Percentiles rank a stretch among this genome's conserved stretches.
Evolutionary conservation across 2,113 vertebrate species (phyloP).

Genomic region (Oncorhynchus mykiss): DNA sequence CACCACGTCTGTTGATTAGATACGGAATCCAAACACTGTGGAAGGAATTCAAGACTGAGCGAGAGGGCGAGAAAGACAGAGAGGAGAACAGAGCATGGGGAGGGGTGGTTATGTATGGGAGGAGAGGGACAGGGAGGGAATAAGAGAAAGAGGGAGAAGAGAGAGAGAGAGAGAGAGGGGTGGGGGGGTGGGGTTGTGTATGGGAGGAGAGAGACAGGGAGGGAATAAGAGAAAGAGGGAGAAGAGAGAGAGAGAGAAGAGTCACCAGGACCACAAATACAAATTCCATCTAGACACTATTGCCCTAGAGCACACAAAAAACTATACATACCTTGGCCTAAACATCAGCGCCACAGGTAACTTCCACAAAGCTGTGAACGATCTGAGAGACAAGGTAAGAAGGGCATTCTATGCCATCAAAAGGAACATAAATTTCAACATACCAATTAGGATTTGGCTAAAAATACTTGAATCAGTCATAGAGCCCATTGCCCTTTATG

Average conservation of each 20-base stretch:
- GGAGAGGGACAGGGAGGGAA: background rate
- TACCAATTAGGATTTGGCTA: too few relatives aligned
- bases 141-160: background rate
- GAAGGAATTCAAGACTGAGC: constrained; percentile 45
- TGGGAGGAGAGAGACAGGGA: background rate
- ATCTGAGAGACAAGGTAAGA: too few relatives aligned
- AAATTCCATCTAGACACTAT: too few relatives aligned
- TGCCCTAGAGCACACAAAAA: too few relatives aligned
- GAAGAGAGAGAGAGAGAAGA: background rate
- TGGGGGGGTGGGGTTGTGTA: background rate
- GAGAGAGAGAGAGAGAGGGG: constrained; percentile 37
- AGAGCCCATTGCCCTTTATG: too few relatives aligned
- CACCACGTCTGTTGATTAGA: constrained; percentile 65
- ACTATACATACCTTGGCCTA: too few relatives aligned
- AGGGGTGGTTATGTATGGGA: background rate
- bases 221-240: background rate
- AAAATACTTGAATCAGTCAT: too few relatives aligned
- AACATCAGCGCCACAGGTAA: too few relatives aligned
- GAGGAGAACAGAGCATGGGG: background rate
- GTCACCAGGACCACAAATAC: too few relatives aligned
- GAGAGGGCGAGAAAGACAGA: constrained; percentile 36
- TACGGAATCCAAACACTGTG: constrained; percentile 50
- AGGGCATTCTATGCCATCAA: too few relatives aligned
- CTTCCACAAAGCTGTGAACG: too few relatives aligned
- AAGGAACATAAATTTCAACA: too few relatives aligned